Percentiles rank a stretch among this genome's conserved stretches.
phyloP scores from a whole-genome alignment of 2,888 invertebrate genomes.

The Aporophyla nigra region DNA sequence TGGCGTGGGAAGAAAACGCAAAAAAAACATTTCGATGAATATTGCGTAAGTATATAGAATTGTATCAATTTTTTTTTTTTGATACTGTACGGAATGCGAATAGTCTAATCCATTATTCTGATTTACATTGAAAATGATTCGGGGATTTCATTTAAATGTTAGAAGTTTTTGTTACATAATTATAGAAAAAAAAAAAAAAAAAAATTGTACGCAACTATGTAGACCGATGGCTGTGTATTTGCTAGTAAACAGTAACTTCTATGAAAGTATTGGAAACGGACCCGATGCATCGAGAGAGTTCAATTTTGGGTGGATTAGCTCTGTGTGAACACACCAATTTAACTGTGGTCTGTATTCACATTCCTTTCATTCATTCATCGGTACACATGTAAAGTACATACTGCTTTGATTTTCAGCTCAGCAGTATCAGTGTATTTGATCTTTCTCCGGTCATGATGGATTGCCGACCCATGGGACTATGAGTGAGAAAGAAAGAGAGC shows the following conservation, averaged over 20 bases:
- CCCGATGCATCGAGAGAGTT: conserved; percentile 8
- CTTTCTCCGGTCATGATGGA: too few relatives aligned
- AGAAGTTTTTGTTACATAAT: too few relatives aligned
- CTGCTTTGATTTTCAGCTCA: too few relatives aligned
- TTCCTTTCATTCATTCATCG: conserved; percentile 9
- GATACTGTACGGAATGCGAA: not conserved
- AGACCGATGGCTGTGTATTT: not conserved
- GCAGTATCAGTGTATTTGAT: too few relatives aligned
- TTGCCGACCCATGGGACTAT: too few relatives aligned
- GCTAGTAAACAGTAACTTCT: not conserved
- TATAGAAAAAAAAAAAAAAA: not conserved
- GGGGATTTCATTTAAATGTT: not conserved
- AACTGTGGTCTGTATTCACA: conserved; percentile 9
- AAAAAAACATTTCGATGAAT: not conserved
- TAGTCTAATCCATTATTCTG: not conserved
- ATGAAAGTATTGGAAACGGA: not conserved
- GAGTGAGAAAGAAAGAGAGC: too few relatives aligned
- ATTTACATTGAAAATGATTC: not conserved
- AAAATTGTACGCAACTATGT: too few relatives aligned
- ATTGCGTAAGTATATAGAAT: too few relatives aligned
- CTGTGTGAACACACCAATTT: conserved; percentile 18
- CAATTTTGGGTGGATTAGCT: conserved; percentile 17
- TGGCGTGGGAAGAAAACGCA: not conserved
- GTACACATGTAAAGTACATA: too few relatives aligned
- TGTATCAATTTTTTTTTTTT: too few relatives aligned